phyloP scores from a whole-genome alignment of 1,140 invertebrate genomes.

The Andrena cerasifolii region DNA sequence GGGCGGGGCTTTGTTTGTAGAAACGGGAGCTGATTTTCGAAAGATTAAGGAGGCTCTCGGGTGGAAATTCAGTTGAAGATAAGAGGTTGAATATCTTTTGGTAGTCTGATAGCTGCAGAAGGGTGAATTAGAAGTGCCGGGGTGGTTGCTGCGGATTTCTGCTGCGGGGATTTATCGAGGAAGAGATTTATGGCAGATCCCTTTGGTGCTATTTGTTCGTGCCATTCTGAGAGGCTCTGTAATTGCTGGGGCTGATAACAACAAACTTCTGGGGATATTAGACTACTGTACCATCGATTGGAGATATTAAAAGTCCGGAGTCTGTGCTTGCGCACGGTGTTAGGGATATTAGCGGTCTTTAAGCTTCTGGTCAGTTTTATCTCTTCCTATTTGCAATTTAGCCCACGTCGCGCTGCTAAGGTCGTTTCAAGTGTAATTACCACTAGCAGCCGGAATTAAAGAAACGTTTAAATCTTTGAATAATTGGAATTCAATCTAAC shows the following conservation, averaged over 20 bases:
- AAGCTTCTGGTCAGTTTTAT: neutral
- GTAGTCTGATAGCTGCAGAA: neutral
- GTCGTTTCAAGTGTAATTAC: neutral
- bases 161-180: neutral
- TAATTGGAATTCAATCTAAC: neutral
- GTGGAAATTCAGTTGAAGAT: neutral
- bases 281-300: neutral
- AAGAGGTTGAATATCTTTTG: neutral
- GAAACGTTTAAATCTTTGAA: neutral
- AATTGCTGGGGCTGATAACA: neutral
- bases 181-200: neutral
- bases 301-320: too few species aligned
- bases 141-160: neutral
- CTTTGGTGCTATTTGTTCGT: too few species aligned
- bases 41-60: neutral
- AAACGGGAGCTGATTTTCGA: neutral
- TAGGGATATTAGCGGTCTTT: neutral
- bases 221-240: too few species aligned
- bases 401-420: neutral
- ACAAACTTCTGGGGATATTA: neutral
- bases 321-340: neutral
- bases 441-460: neutral
- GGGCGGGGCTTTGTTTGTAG: neutral
- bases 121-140: neutral
- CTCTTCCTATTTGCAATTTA: neutral